Conservation (phyloP, 2,888 invertebrate genomes). For the Blastobasis adustella region DNA sequence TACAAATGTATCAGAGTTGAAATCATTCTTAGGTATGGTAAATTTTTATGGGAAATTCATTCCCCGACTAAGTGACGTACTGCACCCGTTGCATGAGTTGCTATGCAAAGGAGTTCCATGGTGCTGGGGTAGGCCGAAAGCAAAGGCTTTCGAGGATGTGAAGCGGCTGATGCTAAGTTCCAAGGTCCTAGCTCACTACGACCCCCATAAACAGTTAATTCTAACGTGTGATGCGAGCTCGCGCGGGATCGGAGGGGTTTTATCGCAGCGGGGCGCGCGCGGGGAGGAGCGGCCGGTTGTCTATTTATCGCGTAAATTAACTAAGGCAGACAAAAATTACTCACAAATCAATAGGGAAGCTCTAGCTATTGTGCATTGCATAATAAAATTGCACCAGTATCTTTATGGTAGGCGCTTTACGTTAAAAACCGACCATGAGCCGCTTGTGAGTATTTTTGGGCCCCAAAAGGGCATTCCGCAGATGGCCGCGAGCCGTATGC, state of each 20-base stretch:
- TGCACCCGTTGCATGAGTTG: not conserved
- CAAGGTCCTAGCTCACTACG: too few relatives aligned
- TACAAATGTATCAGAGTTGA: not conserved
- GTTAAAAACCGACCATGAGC: slow-evolving; percentile 7
- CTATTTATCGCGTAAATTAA: too few relatives aligned
- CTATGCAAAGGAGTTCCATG: not conserved
- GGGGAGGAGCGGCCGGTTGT: too few relatives aligned
- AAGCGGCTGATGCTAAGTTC: too few relatives aligned
- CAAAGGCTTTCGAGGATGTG: not conserved
- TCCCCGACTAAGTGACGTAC: not conserved
- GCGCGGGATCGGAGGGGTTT: too few relatives aligned
- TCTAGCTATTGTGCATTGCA: slow-evolving; percentile 3
- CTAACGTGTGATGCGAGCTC: too few relatives aligned
- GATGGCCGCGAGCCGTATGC: too few relatives aligned
- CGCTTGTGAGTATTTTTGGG: slow-evolving; percentile 7
- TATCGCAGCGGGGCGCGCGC: too few relatives aligned
- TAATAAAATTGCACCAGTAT: slow-evolving; percentile 9
- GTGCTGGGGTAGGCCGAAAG: not conserved
- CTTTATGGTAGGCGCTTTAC: slow-evolving; percentile 5
- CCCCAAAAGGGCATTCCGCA: too few relatives aligned
- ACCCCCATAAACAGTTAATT: too few relatives aligned
- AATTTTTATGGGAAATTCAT: slow-evolving; percentile 2
- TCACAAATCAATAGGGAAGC: slow-evolving; percentile 8
- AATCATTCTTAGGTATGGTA: not conserved
- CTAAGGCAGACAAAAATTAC: slow-evolving; percentile 2